Base-by-base conservation (phyloP, 2,888 invertebrate species). In the Tyria jacobaeae region DNA sequence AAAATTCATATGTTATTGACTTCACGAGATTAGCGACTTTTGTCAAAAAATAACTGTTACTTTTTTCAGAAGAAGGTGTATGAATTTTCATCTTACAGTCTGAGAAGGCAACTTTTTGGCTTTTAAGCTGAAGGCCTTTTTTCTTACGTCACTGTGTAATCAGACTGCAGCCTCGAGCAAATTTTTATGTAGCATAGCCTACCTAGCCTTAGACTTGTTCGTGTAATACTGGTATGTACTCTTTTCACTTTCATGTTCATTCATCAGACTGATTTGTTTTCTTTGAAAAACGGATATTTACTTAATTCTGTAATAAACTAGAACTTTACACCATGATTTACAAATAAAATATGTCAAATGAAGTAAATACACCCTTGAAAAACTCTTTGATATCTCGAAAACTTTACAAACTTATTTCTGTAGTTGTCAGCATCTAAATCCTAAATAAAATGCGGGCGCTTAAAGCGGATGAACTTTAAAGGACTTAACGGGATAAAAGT, bases 391-490 rank as follows among this genome's bases (percentile, higher is more conserved):
- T 82, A 84, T 82, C 80, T 76, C 76, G 73, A 79, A 73, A 85
- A 88, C 80, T 86, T 88, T 78, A 75, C 78, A 78, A 84, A 86
- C 81, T 86, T 84, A 80, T 81, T 80, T 78, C 77, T 80, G 85
- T 85, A 86, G 84, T 85, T 87, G 89, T 89, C 89, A 86, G 84
- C 86, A 83, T 85, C 86, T 88, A 88, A 89, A 90, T 89, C 89
- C 88, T 91, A 90, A 91, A 91, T 91, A 90, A 91, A 90, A 85
- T 82, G 87, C 83, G 84, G 83, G 81, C 84, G 87, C 80, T 89
- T 86, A 87, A 89, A 87, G 87, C 86, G 90, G 89, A 88, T 88
- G 86, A 91, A 92, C 89, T 92, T 92, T 89, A 89, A 87, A 87
- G 87, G 89, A 89, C 87, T 90, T 89, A 89, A 88, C 80, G 83